phyloP scores from a whole-genome alignment of 2,113 vertebrate species.

The Python bivittatus region DNA sequence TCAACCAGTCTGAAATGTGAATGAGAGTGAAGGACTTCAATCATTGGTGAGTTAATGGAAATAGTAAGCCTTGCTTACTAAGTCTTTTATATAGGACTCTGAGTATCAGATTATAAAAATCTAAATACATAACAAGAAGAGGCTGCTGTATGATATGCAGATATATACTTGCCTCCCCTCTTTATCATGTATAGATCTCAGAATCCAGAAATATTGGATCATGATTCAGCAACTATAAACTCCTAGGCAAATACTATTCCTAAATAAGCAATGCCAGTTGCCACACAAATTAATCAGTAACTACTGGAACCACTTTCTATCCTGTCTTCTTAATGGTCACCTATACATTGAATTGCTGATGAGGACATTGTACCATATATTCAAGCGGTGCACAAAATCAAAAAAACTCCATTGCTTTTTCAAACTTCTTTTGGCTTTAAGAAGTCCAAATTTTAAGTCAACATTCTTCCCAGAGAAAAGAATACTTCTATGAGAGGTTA shows the following conservation, averaged over 20 bases:
- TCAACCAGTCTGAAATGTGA: background rate
- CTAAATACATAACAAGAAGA: background rate
- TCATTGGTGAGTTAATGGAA: background rate
- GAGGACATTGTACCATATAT: background rate
- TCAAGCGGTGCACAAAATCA: background rate
- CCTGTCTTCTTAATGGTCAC: background rate
- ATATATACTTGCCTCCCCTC: background rate
- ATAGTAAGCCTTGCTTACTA: background rate
- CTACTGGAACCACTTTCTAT: background rate
- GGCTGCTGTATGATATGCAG: background rate
- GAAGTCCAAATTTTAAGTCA: background rate
- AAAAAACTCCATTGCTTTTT: background rate
- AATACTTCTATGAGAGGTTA: slow-evolving; percentile 1
- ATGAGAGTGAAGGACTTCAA: background rate
- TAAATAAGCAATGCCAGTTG: background rate
- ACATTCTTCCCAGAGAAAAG: background rate
- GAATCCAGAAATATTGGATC: background rate
- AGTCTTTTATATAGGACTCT: background rate
- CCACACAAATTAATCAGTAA: background rate
- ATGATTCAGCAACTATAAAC: background rate
- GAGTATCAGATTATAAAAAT: background rate
- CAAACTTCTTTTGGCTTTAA: background rate
- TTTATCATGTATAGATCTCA: background rate
- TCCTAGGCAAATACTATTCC: background rate
- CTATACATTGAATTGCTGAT: background rate